Conservation (phyloP, 92 coral and sea anemone genomes). For the Epizoanthus rinbou region DNA sequence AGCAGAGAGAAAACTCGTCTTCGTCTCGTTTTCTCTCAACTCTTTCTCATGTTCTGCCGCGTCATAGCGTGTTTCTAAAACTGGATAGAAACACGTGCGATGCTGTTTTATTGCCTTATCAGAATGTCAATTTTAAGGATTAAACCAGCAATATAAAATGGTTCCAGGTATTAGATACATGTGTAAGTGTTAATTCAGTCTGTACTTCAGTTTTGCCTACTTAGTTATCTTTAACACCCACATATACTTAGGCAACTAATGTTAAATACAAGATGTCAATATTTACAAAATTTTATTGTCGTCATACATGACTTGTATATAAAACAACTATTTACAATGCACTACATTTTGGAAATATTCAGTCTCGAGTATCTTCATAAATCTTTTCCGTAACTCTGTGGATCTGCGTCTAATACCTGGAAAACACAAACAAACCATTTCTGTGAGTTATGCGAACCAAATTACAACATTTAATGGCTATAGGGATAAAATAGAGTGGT, state of each 20-base stretch:
- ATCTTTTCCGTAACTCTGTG: not conserved
- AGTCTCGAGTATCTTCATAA: not conserved
- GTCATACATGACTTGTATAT: not conserved
- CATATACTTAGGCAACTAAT: too few relatives aligned
- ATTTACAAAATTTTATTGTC: conserved; percentile 26
- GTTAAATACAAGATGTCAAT: not conserved
- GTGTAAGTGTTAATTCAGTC: too few relatives aligned
- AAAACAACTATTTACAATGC: conserved; percentile 32
- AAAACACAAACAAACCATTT: not conserved
- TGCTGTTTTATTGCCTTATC: too few relatives aligned
- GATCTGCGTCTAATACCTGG: conserved; percentile 21
- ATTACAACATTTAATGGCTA: not conserved
- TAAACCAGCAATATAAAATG: too few relatives aligned
- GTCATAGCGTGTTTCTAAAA: too few relatives aligned
- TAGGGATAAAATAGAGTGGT: too few relatives aligned
- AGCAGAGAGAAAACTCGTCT: too few relatives aligned
- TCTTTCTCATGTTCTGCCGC: too few relatives aligned
- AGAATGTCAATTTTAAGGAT: too few relatives aligned
- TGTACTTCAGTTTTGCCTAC: not conserved
- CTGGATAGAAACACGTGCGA: too few relatives aligned
- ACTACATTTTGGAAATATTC: not conserved
- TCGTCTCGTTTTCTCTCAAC: too few relatives aligned
- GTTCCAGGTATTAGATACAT: too few relatives aligned
- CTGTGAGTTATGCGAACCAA: not conserved
- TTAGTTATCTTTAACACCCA: not conserved